A percentile compares a stretch with the other conserved stretches of the same genome.
Conservation (phyloP, 2,797 vertebrate species). For the Lophura swinhoii region DNA sequence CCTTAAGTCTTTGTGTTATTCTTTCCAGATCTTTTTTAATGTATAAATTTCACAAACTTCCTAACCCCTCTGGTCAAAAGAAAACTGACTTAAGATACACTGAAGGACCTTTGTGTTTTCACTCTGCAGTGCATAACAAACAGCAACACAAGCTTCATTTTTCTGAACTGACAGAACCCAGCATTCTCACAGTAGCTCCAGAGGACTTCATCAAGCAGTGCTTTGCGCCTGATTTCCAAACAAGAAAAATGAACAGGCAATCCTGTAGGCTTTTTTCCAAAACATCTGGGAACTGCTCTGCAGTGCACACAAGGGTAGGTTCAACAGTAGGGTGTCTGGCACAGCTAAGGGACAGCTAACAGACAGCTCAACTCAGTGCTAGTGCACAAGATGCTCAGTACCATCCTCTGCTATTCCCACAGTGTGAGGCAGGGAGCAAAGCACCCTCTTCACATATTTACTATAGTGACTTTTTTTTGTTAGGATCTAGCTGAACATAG, state of each 20-base stretch:
- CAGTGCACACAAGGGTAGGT: fast-evolving
- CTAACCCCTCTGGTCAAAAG: not conserved
- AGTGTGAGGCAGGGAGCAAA: not conserved
- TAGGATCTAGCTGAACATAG: not conserved
- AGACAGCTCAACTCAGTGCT: not conserved
- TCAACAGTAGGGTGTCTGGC: not conserved
- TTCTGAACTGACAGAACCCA: slow-evolving; percentile 17
- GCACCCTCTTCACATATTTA: not conserved
- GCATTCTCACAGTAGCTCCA: not conserved
- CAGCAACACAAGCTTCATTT: not conserved
- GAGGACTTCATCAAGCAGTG: not conserved
- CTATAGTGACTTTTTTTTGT: not conserved
- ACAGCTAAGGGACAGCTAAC: not conserved
- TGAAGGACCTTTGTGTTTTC: not conserved
- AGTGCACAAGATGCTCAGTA: not conserved
- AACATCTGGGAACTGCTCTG: not conserved
- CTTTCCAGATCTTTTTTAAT: not conserved
- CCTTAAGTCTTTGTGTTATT: not conserved
- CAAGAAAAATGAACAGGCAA: not conserved
- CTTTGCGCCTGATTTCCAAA: not conserved
- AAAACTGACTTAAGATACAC: not conserved
- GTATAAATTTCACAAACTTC: not conserved
- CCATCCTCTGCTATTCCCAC: not conserved
- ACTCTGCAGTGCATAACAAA: slow-evolving; percentile 20
- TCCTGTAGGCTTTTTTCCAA: fast-evolving